phyloP scores from a whole-genome alignment of 2,888 invertebrate species.

The Frankliniella intonsa region DNA sequence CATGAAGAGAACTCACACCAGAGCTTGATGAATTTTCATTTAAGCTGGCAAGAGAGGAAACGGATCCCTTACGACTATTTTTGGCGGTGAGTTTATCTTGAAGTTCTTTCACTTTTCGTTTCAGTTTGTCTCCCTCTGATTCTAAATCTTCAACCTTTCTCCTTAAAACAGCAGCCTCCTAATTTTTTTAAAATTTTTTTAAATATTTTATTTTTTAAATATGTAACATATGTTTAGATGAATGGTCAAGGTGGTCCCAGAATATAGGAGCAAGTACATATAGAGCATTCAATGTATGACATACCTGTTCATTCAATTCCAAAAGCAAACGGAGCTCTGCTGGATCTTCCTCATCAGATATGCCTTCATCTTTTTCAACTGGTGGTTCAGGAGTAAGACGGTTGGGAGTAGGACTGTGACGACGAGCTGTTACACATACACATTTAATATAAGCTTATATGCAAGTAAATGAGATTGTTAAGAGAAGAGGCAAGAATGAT shows the following conservation, averaged over 20 bases:
- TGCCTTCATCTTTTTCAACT: slow-evolving; percentile 67
- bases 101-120: slow-evolving; percentile 70
- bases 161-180: slow-evolving; percentile 76
- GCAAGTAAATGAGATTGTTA: slow-evolving; percentile 29
- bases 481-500: slow-evolving; percentile 32
- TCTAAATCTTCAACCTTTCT: slow-evolving; percentile 81
- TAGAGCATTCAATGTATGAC: neutral
- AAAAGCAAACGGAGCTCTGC: slow-evolving; percentile 78
- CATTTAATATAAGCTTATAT: neutral
- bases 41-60: slow-evolving; percentile 32
- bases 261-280: neutral
- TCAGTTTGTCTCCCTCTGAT: slow-evolving; percentile 67
- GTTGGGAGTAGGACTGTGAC: slow-evolving; percentile 57
- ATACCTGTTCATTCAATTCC: slow-evolving; percentile 79
- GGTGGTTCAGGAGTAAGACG: slow-evolving; percentile 60
- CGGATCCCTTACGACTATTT: slow-evolving; percentile 44
- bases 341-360: slow-evolving; percentile 74
- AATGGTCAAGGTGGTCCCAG: neutral
- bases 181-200: slow-evolving; percentile 35
- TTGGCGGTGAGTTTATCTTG: slow-evolving; percentile 62
- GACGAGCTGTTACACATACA: slow-evolving; percentile 53
- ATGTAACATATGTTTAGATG: neutral
- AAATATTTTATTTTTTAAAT: too few relatives aligned
- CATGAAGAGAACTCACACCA: slow-evolving; percentile 54
- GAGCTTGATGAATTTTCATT: slow-evolving; percentile 35